Base-by-base conservation (phyloP, 2,113 vertebrate species). In the Lophochroa leadbeateri region DNA sequence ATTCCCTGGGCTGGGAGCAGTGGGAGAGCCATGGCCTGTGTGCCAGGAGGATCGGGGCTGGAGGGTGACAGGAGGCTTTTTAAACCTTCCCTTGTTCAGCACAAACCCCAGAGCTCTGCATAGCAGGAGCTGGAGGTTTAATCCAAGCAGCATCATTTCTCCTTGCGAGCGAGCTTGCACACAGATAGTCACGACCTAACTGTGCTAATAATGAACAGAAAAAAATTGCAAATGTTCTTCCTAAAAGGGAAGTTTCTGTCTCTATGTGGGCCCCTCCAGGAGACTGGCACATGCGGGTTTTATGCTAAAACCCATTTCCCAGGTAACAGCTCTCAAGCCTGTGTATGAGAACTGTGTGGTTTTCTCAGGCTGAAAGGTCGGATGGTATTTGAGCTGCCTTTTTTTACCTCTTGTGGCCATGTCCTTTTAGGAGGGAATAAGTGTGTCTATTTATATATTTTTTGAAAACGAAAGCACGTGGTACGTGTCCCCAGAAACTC, bases 181-280 rank as follows among this genome's bases (percentile, higher is more conserved):
- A 21, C 61, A 69, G 68, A n/a, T 76, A 76, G 95, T 92, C 91
- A 92, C 31, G 58, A 95, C 84, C 28, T 25, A 82, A 82, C 84
- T 2, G 6, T 75, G 52, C 84, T 80, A 86, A 92, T 93, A 94
- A 89, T 53, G 78, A 95, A 82, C 82, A 72, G 84, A 29, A 55
- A 69, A 69, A 63, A 92, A 67, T 17, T 4, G 9, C 74, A 55
- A 65, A 83, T 50, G 83, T 39, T 69, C 58, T 88, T 91, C 96
- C 96, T 92, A 82, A 92, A 94, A 96, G 88, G 91, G 91, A 96
- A 95, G 91, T 91, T 94, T 97, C 94, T 94, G 65, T 75, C 65
- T 85, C 67, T 79, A 17, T 82, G 90, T 79, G 61, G 93, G 81
- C 89, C 93, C 81, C 61, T 91, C 77, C 47, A 55, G 86, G 83